Base-by-base conservation (phyloP, 2,888 invertebrate genomes). In the Barypeithes pellucidus region DNA sequence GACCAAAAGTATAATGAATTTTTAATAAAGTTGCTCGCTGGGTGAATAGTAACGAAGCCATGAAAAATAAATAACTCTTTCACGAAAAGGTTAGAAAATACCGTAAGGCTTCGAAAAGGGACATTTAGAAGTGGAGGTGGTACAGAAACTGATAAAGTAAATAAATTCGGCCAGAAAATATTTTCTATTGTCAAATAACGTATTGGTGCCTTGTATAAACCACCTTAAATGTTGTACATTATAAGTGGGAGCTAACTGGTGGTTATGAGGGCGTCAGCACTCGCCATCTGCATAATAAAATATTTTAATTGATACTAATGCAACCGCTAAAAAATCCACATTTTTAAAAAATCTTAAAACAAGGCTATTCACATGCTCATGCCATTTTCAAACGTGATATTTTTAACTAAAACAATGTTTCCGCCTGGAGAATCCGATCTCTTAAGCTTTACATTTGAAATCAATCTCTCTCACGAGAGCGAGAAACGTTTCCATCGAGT, bases 11-110 rank as follows among this genome's bases (percentile, higher is more conserved):
- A n/a, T 50, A n/a, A 50, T 50, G 20, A 24, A 50, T 22, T 50
- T 50, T 50, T 50, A 24, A 20, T 24, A 50, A 11, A n/a, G 5
- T 22, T 50, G n/a, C n/a, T 50, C 24, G 24, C 50, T 22, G 4
- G 22, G 24, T 50, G 50, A 24, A 24, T 50, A 22, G 24, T 22
- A 50, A n/a, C 11, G 20, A 50, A 22, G 50, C 22, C 24, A 50
- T 50, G 50, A 50, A 50, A 50, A 50, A 50, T 50, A 50, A 50
- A 50, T 50, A n/a, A 47, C 22, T n/a, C 12, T 22, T 22, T 24
- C 24, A 50, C 4, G 12, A 50, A 24, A 50, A 50, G 50, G 50
- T 50, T 50, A 24, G 39, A n/a, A 24, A n/a, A 50, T 24, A 22
- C n/a, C 20, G 7, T 24, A 22, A 50, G n/a, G 22, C 11, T 20